phyloP scores from a whole-genome alignment of 2,888 invertebrate species.

The Esperia sulphurella region DNA sequence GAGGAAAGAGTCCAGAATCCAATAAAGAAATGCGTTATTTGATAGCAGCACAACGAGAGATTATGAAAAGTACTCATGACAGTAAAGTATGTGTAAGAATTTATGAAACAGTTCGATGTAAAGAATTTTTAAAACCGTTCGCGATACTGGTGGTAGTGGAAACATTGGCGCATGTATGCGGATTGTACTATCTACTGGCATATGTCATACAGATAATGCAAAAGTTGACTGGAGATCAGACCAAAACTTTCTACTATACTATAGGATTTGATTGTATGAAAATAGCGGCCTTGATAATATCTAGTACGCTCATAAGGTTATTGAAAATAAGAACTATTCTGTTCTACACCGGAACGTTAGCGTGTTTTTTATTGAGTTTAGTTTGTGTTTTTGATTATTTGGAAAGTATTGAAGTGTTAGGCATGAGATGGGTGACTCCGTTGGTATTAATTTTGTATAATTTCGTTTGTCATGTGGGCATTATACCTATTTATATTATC shows the following conservation, averaged over 20 bases:
- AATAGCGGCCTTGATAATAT: background rate
- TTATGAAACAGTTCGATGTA: background rate
- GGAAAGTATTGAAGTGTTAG: background rate
- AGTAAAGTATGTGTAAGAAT: background rate
- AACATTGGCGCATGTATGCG: background rate
- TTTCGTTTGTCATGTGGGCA: background rate
- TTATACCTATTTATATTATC: background rate
- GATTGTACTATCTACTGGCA: background rate
- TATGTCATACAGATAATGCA: slow-evolving; percentile 2
- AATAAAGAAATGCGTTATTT: slow-evolving; percentile 16
- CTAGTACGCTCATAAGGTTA: background rate
- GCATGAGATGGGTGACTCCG: background rate
- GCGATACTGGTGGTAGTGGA: background rate
- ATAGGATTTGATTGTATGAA: background rate
- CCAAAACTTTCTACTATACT: background rate
- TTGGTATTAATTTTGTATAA: background rate
- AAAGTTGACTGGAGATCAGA: background rate
- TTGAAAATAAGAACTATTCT: background rate
- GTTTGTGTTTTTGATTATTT: slow-evolving; percentile 2
- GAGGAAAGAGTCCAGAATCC: slow-evolving; percentile 15
- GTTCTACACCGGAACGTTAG: background rate
- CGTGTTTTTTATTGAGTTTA: background rate
- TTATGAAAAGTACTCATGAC: background rate
- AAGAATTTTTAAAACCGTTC: background rate
- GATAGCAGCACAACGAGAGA: slow-evolving; percentile 18